Evolutionary conservation across 2,797 vertebrate genomes (phyloP), one percentile per base, ranked within the genome.

Genomic region (Lacerta viridis): DNA sequence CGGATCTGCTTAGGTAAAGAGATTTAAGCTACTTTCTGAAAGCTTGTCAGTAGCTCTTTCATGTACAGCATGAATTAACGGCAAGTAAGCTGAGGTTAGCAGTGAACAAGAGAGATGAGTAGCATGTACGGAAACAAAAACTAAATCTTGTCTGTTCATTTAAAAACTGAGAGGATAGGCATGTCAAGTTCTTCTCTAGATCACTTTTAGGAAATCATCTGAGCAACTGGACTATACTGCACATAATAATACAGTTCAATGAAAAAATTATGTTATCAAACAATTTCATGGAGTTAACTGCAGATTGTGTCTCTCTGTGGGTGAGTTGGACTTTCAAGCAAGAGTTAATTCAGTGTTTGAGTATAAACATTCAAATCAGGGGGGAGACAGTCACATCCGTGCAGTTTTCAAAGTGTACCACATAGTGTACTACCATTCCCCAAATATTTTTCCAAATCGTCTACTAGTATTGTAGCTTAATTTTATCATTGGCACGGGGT

Each of bases 1-100:
- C 61, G 66, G 43, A 84, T 64, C 81, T 80, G 76, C 75, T 88
- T 80, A 39, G 18, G 68, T 74, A 64, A 88, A 79, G 50, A 84
- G 36, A 72, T 88, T 61, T 84, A 59, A 79, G 27, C 50, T 64
- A 72, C 20, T 84, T 27, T 84, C 39, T 43, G 29, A 84, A 84
- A 84, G 33, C 50, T 64, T 84, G 66, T 84, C 87, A 88, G 39
- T 74, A 71, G n/a, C 43, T 25, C 64, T 43, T 77, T 77, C 64
- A 43, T 79, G 20, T 36, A 36, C 5, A 61, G 20, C 29, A 50
- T 72, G 66, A 64, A 84, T 80, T 80, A 78, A 29, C 61, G 43
- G 9, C 46, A 43, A 11, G 46, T 25, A 71, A 43, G 29, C 64
- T 83, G 78, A 64, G 27, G 39, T 66, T 79, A 66, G 79, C 46